Conservation (phyloP, 2,113 vertebrate genomes). For the Harpagus bidentatus region DNA sequence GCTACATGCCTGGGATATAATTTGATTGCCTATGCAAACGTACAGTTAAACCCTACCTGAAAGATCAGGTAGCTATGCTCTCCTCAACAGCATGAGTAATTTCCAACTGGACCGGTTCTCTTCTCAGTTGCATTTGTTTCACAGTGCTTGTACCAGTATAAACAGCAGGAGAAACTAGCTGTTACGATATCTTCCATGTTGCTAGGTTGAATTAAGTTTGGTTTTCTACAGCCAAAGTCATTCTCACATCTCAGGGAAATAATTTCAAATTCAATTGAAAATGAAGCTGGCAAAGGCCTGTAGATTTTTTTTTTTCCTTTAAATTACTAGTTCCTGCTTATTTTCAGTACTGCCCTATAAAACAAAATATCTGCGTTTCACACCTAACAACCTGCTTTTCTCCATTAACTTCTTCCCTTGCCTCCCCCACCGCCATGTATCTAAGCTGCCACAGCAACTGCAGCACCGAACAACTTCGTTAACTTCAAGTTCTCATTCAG, state of each 20-base stretch:
- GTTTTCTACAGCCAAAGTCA: not conserved
- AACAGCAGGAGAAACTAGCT: not conserved
- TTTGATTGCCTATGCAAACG: not conserved
- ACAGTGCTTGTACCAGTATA: not conserved
- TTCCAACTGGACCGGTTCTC: not conserved
- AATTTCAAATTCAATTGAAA: not conserved
- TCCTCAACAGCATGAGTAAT: not conserved
- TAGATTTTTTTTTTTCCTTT: not conserved
- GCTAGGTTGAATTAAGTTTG: not conserved
- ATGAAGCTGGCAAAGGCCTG: not conserved
- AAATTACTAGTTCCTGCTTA: not conserved
- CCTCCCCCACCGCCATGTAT: not conserved
- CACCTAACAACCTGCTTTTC: not conserved
- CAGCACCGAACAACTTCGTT: constrained; percentile 47
- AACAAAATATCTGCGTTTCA: not conserved
- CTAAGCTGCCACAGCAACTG: constrained; percentile 41
- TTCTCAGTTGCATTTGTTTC: not conserved
- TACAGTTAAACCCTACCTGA: not conserved
- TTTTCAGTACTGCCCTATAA: not conserved
- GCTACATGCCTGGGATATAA: not conserved
- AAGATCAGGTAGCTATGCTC: not conserved
- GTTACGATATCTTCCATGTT: not conserved
- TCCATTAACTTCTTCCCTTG: not conserved
- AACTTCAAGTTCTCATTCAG: constrained; percentile 55
- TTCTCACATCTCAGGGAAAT: not conserved